Conservation (phyloP, 1,140 invertebrate species). For the Drosophila ohnishii region DNA sequence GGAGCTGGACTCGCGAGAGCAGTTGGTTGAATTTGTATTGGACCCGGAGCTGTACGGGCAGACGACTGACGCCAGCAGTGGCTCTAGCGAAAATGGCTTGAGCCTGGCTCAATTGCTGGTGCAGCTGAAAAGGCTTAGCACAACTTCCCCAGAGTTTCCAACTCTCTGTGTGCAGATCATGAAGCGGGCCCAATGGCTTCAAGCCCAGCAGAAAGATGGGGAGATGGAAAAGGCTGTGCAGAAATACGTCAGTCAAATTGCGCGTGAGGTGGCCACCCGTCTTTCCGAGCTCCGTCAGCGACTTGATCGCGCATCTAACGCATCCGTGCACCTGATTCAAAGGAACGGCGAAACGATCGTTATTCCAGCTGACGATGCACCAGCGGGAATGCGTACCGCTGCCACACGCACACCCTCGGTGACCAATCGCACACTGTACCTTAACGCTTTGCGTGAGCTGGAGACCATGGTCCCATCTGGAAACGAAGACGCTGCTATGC, state of each 20-base stretch:
- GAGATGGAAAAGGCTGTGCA: neutral
- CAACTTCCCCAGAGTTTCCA: neutral
- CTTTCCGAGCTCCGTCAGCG: neutral
- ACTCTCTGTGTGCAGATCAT: conserved; percentile 3
- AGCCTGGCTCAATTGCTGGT: conserved; percentile 1
- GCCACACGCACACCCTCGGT: neutral
- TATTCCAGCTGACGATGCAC: neutral
- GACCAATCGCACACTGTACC: neutral
- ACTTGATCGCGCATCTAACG: neutral
- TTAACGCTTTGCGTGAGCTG: neutral
- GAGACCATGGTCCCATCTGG: too few relatives aligned
- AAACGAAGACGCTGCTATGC: too few relatives aligned
- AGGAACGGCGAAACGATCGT: neutral
- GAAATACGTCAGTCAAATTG: conserved; percentile 2
- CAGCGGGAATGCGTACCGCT: neutral
- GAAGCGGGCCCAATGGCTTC: neutral
- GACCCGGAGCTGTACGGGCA: neutral
- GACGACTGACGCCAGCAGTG: neutral
- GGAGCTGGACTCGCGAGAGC: neutral
- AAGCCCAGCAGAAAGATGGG: neutral
- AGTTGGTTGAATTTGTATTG: neutral
- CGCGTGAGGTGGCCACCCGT: neutral
- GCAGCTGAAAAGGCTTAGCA: neutral
- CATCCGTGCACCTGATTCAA: neutral
- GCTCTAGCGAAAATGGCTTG: neutral